Conservation (phyloP, 2,888 invertebrate genomes). For the Acrobeloides nanus region DNA sequence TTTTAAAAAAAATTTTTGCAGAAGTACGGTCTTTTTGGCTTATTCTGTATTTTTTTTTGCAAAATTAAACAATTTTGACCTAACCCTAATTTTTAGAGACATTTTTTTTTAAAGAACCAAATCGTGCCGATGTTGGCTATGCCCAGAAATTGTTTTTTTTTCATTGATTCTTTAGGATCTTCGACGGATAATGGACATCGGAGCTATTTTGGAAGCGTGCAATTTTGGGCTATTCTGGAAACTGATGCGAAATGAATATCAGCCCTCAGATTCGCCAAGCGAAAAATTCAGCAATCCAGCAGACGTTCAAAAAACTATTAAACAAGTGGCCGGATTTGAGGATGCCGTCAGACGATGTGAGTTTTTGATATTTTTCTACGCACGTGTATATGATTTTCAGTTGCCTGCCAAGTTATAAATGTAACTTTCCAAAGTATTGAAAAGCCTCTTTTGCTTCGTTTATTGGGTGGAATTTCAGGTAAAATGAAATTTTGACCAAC, state of each 20-base stretch:
- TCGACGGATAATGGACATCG: conserved; percentile 57
- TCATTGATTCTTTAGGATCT: conserved; percentile 40
- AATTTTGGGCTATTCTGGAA: conserved; percentile 50
- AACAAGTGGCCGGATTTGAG: conserved; percentile 44
- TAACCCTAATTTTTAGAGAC: too few species aligned
- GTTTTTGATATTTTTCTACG: conserved; percentile 13
- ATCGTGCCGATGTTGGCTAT: too few species aligned
- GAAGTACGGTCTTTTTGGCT: too few species aligned
- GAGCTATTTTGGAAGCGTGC: conserved; percentile 46
- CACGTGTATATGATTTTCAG: conserved; percentile 7
- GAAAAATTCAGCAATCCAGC: conserved; percentile 49
- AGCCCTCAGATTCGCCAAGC: conserved; percentile 27
- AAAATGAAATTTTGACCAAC: conserved; percentile 20
- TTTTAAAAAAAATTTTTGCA: too few species aligned
- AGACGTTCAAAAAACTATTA: conserved; percentile 35
- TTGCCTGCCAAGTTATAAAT: conserved; percentile 66
- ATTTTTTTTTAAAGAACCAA: too few species aligned
- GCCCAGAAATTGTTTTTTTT: conserved; percentile 54
- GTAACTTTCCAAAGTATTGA: conserved; percentile 93
- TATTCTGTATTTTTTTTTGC: too few species aligned
- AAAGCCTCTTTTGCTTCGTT: conserved; percentile 69
- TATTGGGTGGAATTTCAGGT: conserved; percentile 85
- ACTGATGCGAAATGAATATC: conserved; percentile 42
- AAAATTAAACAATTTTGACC: too few species aligned
- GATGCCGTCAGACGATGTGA: conserved; percentile 47